These are phyloP conservation scores for Drosophila simulans DNA, from an alignment of 1,140 invertebrate genomes.

Conservation along the genomic window DNA sequence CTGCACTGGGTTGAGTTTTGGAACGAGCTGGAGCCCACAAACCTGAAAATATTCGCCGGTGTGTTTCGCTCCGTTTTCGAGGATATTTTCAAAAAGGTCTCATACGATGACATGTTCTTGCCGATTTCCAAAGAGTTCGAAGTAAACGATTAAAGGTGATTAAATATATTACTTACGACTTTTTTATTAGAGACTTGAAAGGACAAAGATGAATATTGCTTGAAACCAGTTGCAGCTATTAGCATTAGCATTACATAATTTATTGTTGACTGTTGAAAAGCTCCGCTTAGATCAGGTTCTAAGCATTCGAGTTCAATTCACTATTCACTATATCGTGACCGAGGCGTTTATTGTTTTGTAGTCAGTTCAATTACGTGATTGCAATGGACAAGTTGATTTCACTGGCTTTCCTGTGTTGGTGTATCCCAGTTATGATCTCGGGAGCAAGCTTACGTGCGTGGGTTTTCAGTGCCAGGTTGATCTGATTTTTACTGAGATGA, in stretches of 20 bases:
- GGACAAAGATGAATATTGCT: conserved; percentile 24
- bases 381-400: conserved; percentile 6
- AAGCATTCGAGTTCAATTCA: neutral
- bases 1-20: conserved; percentile 61
- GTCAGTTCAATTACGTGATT: conserved; percentile 3
- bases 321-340: conserved; percentile 27
- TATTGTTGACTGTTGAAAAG: conserved; percentile 8
- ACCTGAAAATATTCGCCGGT: conserved; percentile 37
- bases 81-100: conserved; percentile 46
- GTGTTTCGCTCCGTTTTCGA: conserved; percentile 48
- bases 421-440: neutral
- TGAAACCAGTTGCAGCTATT: conserved; percentile 34
- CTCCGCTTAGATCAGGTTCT: conserved; percentile 25
- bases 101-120: conserved; percentile 66
- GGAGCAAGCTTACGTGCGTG: conserved; percentile 23
- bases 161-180: conserved; percentile 1
- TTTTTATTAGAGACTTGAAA: conserved; percentile 21
- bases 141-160: conserved; percentile 30
- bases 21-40: conserved; percentile 61
- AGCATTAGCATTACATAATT: conserved; percentile 12
- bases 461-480: neutral
- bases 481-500: neutral
- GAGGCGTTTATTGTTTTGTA: conserved; percentile 1
- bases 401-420: neutral
- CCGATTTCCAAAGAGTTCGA: conserved; percentile 23